Evolutionary conservation across 2,888 invertebrate species (phyloP), one percentile per base, ranked within the genome.

Genomic region (Laothoe populi): DNA sequence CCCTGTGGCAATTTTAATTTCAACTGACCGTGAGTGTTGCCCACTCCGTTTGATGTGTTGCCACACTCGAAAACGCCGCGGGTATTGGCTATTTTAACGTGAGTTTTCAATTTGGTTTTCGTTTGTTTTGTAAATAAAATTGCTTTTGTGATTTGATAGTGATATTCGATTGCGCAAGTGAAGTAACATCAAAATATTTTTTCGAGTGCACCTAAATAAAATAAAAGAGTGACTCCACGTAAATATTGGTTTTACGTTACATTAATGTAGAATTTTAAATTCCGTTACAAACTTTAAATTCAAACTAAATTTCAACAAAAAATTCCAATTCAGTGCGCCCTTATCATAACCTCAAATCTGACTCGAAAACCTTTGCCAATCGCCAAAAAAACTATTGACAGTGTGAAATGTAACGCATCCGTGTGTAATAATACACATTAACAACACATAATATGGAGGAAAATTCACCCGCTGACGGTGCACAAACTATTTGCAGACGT

Each of bases 401-500:
- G 48, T 49, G 31, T 16, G 49, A 26, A 19, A 53, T 35, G 53
- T 53, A 53, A 53, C 53, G 53, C 53, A 53, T 45, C 13, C 23
- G 71, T 70, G 72, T 70, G 70, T 70, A 67, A 68, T 70, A 71
- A 70, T 71, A 70, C 69, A 63, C 70, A 72, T 72, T 67, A 70
- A 67, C 67, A 70, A 66, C 68, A 68, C 26, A 42, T 45, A 21
- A 44, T 59, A 42, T 44, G 59, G 31, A 53, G 59, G 38, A 58
- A 42, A 58, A 24, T 57, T 57, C 23, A 21, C 19, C 31, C 45
- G 59, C 59, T 31, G 87, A 83, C 79, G 89, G 35, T 53, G 86
- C 87, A 88, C 89, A 87, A 85, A 82, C 78, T 92, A 90, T 92
- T 92, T 92, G 91, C 90, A 82, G 88, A 92, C 92, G 92, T 90